Evolutionary conservation across 2,113 vertebrate species (phyloP).

Genomic region (Candoia aspera): DNA sequence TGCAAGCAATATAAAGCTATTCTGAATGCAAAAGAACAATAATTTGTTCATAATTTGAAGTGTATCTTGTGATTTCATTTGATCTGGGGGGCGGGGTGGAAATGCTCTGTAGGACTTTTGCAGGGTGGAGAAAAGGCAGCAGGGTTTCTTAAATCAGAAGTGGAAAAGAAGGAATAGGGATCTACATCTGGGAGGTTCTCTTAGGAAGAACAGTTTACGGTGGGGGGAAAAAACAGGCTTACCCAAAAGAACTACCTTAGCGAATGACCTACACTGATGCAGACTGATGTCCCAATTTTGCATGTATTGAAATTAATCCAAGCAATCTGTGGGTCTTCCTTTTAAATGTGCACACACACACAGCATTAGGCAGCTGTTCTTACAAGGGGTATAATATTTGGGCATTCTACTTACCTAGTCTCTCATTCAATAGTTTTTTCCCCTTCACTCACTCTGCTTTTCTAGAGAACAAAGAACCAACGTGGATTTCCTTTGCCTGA

Average conservation of each 20-base stretch:
- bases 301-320: not conserved
- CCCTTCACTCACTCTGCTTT: slow-evolving; percentile 21
- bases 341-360: not conserved
- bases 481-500: slow-evolving; percentile 33
- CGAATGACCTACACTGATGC: not conserved
- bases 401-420: not conserved
- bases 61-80: not conserved
- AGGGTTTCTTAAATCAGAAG: not conserved
- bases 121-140: not conserved
- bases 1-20: not conserved
- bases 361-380: not conserved
- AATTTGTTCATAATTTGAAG: not conserved
- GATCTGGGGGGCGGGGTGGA: not conserved
- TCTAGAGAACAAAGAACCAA: slow-evolving; percentile 33
- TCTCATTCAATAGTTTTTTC: not conserved
- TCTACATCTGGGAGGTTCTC: not conserved
- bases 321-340: not conserved
- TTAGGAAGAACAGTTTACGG: not conserved
- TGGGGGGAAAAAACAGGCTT: not conserved
- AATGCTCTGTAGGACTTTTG: not conserved
- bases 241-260: not conserved
- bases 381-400: slow-evolving; percentile 4
- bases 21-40: not conserved
- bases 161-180: not conserved
- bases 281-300: fast-evolving